Evolutionary conservation across 2,888 invertebrate species (phyloP), one percentile per base, ranked within the genome.

Genomic region (Mantis religiosa): DNA sequence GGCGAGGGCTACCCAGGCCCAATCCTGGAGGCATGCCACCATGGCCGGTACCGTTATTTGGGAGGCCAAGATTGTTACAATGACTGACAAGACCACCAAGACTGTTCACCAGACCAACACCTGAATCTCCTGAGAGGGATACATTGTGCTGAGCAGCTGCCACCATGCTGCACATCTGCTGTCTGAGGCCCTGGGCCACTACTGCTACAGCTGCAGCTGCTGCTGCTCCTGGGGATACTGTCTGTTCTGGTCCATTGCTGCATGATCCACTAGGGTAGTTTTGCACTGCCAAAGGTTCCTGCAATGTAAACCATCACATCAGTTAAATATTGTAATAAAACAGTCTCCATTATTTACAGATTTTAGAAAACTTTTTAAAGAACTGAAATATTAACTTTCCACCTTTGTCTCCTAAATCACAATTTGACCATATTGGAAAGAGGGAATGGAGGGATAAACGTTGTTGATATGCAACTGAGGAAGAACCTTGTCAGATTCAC

Each of bases 131-230:
- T 15, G 87, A 87, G 1, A 87, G 87, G 34, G 87, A 87, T n/a
- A 41, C 87, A 34, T 87, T 87, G 92, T 95, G 94, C 92, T 94
- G 94, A 7, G 93, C 93, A 8, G 96, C 96, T 0, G 97, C 97
- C 89, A 96, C 96, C 96, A 96, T 96, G 93, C 95, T 96, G 94
- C 96, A 96, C 97, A 97, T 97, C 93, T 97, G 97, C 91, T 97
- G 97, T 87, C 97, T 95, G 89, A 97, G 94, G 84, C 97, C 97
- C 93, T 97, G 97, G 27, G 97, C 97, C 89, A 97, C 97, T 83
- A 97, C 97, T 82, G 97, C 97, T 81, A 97, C 97, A 87, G 97
- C 97, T 84, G 96, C 91, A 14, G 91, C 91, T 0, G 91, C 96
- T 28, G 97, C 97, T 20, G 96, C 96, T 89, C 95, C 95, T 87